phyloP scores from a whole-genome alignment of 2,888 invertebrate genomes.

The Phorcus lineatus region DNA sequence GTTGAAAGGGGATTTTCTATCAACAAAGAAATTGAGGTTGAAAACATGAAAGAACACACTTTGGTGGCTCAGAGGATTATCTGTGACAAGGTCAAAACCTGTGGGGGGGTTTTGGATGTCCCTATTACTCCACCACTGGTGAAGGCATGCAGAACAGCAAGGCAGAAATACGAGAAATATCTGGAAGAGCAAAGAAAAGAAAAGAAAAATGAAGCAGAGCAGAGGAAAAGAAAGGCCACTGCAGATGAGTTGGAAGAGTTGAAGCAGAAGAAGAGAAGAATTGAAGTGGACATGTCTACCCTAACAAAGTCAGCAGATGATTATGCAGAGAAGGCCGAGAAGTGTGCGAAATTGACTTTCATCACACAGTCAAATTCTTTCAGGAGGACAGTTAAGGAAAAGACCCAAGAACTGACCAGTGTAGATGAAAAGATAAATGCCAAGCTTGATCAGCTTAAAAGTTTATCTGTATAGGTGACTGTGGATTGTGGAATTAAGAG shows the following conservation, averaged over 20 bases:
- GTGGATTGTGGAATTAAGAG: too few species aligned
- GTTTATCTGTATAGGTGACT: too few species aligned
- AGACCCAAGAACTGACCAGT: conserved; percentile 16
- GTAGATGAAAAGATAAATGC: conserved; percentile 20
- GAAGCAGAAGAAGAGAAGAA: conserved; percentile 13
- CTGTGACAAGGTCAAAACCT: conserved; percentile 37
- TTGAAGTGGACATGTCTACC: neutral
- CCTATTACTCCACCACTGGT: conserved; percentile 25
- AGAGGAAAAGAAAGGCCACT: neutral
- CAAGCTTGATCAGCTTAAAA: neutral
- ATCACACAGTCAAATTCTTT: conserved; percentile 27
- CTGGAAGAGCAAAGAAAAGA: conserved; percentile 27
- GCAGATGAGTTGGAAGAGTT: conserved; percentile 26
- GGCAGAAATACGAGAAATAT: neutral
- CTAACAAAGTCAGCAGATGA: conserved; percentile 17
- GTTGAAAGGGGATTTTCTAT: conserved; percentile 56
- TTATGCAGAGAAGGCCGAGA: conserved; percentile 23
- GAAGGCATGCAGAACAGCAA: neutral
- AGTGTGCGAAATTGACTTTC: neutral
- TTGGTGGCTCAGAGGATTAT: conserved; percentile 44
- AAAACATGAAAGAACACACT: conserved; percentile 43
- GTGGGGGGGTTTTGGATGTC: conserved; percentile 36
- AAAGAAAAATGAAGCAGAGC: neutral
- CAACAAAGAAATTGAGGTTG: conserved; percentile 44
- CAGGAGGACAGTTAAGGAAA: too few species aligned